A percentile compares a stretch with the other conserved stretches of the same genome.
phyloP scores from a whole-genome alignment of 2,113 vertebrate genomes.

The Mystacornis crossleyi region DNA sequence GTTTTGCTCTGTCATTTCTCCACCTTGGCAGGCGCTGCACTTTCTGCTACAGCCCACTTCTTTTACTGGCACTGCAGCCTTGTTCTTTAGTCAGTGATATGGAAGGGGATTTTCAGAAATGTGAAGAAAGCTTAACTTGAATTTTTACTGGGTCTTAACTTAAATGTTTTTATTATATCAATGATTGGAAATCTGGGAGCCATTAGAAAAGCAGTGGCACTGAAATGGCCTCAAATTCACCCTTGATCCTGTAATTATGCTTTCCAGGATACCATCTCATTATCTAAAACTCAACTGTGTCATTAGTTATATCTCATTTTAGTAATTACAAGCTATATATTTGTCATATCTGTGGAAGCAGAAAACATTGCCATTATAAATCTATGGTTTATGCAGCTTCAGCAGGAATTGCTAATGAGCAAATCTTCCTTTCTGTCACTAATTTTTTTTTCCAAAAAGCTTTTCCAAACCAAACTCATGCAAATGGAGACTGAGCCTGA shows the following conservation, averaged over 20 bases:
- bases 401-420: conserved; percentile 15
- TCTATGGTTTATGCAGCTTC: conserved; percentile 17
- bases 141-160: background rate
- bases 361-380: conserved; percentile 28
- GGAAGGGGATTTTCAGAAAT: background rate
- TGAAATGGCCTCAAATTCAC: conserved; percentile 9
- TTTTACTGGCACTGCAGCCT: background rate
- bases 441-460: background rate
- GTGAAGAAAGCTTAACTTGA: background rate
- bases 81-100: background rate
- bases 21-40: background rate
- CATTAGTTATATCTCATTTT: conserved; percentile 32
- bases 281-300: conserved; percentile 26
- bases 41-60: background rate
- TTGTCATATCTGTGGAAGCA: conserved; percentile 18
- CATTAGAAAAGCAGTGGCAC: background rate
- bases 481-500: background rate
- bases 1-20: background rate
- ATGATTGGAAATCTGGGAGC: background rate
- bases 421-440: background rate
- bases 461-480: background rate
- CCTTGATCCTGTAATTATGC: conserved; percentile 19
- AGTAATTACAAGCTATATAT: conserved; percentile 28
- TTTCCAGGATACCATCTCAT: conserved; percentile 25
- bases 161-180: background rate